Evolutionary conservation across 2,888 invertebrate genomes (phyloP).

Genomic region (Crematogaster levior): DNA sequence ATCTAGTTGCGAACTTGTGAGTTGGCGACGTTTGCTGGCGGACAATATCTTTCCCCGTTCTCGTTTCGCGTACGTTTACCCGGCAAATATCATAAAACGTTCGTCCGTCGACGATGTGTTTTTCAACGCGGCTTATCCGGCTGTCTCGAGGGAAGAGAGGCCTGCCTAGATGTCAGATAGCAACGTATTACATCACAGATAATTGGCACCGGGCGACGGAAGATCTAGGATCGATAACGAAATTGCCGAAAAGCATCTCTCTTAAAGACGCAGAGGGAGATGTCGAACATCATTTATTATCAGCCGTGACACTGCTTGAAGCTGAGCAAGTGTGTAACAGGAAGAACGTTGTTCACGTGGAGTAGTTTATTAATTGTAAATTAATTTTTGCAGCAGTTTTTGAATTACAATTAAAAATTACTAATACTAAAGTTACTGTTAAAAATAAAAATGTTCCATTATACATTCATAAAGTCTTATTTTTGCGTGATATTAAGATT

Average conservation of each 20-base stretch:
- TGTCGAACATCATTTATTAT: conserved; percentile 11
- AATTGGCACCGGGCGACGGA: conserved; percentile 45
- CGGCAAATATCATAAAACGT: conserved; percentile 41
- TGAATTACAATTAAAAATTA: too few relatives aligned
- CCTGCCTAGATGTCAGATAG: conserved; percentile 17
- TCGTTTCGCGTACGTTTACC: conserved; percentile 4
- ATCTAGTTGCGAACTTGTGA: conserved; percentile 43
- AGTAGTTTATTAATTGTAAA: not conserved
- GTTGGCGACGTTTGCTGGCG: conserved; percentile 18
- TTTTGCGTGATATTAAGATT: not conserved
- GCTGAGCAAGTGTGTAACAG: not conserved
- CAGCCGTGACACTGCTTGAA: not conserved
- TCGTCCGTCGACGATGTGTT: conserved; percentile 20
- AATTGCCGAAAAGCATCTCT: conserved; percentile 49
- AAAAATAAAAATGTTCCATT: not conserved
- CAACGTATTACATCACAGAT: conserved; percentile 23
- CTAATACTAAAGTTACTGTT: too few relatives aligned
- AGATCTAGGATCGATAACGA: conserved; percentile 33
- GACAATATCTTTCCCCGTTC: conserved; percentile 36
- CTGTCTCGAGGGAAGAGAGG: not conserved
- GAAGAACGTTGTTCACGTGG: not conserved
- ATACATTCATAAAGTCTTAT: not conserved
- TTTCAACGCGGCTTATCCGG: conserved; percentile 13
- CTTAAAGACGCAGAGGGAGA: not conserved
- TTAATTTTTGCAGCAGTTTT: too few relatives aligned